A percentile compares a stretch with the other conserved stretches of the same genome.
phyloP scores from a whole-genome alignment of 2,797 vertebrate species.

The Sylvilagus floridanus region DNA sequence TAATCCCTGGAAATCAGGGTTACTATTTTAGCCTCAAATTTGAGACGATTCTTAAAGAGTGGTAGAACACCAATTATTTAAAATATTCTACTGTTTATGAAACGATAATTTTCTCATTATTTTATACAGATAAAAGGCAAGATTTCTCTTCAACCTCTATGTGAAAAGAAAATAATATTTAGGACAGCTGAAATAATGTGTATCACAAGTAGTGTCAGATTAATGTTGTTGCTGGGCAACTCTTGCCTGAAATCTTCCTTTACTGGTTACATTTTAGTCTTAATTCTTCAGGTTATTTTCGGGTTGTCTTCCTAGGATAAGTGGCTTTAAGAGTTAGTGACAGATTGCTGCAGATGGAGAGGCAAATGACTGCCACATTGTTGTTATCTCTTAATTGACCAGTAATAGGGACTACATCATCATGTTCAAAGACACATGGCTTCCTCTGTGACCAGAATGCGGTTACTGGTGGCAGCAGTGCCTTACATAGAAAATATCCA shows the following conservation, averaged over 20 bases:
- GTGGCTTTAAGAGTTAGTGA: conserved; percentile 63
- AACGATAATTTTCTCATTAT: neutral
- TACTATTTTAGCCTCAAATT: neutral
- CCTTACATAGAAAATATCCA: conserved; percentile 25
- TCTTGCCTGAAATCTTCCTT: conserved; percentile 50
- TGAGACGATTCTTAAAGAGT: neutral
- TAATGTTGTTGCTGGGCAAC: conserved; percentile 42
- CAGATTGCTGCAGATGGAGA: conserved; percentile 71
- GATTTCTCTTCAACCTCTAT: neutral
- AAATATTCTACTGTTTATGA: neutral
- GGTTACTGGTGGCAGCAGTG: neutral
- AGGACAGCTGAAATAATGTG: conserved; percentile 35
- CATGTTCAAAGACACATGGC: conserved; percentile 68
- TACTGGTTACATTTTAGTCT: conserved; percentile 39
- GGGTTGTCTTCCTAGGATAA: conserved; percentile 60
- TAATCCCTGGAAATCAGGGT: neutral
- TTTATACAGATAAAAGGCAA: neutral
- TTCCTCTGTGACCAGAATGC: conserved; percentile 45
- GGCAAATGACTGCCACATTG: conserved; percentile 65
- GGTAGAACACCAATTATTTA: conserved; percentile 5
- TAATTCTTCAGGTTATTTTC: conserved; percentile 43
- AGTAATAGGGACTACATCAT: conserved; percentile 54
- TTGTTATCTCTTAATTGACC: conserved; percentile 72
- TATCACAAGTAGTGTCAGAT: neutral
- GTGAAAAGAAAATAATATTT: conserved; percentile 44